These are phyloP conservation scores for Oreochromis tanganicae DNA, from an alignment of 2,113 vertebrate genomes.

Conservation along the genomic window DNA sequence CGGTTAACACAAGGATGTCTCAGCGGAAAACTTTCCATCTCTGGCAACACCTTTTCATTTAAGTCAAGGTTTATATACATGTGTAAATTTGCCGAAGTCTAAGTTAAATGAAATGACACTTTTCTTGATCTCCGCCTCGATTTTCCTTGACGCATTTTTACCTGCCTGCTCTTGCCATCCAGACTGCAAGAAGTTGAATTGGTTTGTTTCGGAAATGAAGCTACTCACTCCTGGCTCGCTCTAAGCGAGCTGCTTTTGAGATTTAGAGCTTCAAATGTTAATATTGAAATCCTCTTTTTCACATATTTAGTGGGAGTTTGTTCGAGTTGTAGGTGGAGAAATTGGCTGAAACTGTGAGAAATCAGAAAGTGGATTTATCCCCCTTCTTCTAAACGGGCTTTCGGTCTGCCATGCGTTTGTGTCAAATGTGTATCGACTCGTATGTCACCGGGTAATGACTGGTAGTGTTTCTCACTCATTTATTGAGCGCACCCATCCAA, in stretches of 20 bases:
- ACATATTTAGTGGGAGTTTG: not conserved
- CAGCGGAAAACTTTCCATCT: not conserved
- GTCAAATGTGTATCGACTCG: not conserved
- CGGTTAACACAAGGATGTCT: not conserved
- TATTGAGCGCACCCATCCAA: not conserved
- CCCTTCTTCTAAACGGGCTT: not conserved
- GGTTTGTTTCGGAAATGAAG: not conserved
- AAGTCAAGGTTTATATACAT: not conserved
- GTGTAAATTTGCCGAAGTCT: not conserved
- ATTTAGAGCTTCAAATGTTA: not conserved
- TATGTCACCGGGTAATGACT: not conserved
- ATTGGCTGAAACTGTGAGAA: accelerated
- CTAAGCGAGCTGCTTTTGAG: not conserved
- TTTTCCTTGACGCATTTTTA: not conserved
- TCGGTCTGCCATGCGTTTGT: not conserved
- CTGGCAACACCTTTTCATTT: not conserved
- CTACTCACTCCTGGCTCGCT: not conserved
- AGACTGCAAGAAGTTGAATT: not conserved
- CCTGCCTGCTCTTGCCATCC: not conserved
- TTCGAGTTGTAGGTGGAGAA: not conserved
- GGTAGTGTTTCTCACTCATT: not conserved
- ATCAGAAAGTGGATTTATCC: not conserved
- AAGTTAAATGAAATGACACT: not conserved
- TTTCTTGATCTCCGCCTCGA: not conserved
- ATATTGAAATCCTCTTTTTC: not conserved